Base-by-base conservation (phyloP, 2,113 vertebrate species). In the Puntigrus tetrazona region DNA sequence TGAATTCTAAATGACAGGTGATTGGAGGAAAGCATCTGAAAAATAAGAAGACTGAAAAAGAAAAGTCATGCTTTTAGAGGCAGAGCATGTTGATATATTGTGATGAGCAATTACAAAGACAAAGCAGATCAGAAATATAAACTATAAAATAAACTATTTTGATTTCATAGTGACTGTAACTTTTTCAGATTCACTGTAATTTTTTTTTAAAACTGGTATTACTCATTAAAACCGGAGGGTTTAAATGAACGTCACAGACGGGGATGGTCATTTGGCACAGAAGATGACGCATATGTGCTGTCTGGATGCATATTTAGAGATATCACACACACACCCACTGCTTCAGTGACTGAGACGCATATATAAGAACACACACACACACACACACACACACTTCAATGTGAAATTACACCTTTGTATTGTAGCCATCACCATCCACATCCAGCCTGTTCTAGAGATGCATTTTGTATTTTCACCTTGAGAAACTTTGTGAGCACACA, bases 301-400 rank as follows among this genome's bases (percentile, higher is more conserved):
- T 77, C 63, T 84, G 63, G 88, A 87, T 89, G 81, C 83, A 43
- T 82, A 84, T 84, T 87, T 87, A 38, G 50, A 85, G 74, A 85
- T 29, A 41, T 73, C n/a, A 69, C 84, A 79, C 83, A 36, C 18
- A 70, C 43, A 43, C 34, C 22, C 81, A 88, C 76, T 29, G 25
- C 50, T 18, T 73, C 34, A 70, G 50, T 59, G 50, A 61, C 52
- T 74, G 55, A 59, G 9, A 78, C 41, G 47, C 38, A 65, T 41
- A 65, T 29, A 79, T 57, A 87, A 45, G 63, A 82, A 57, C 59
- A 72, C 31, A 83, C n/a, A n/a, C n/a, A n/a, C n/a, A n/a, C n/a
- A n/a, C n/a, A n/a, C n/a, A n/a, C n/a, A n/a, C 61, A 72, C 70
- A 50, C 63, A 74, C 10, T 31, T 38, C 20, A 41, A 16, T 61